Conservation (phyloP, 2,888 invertebrate genomes). For the Calliopum simillimum region DNA sequence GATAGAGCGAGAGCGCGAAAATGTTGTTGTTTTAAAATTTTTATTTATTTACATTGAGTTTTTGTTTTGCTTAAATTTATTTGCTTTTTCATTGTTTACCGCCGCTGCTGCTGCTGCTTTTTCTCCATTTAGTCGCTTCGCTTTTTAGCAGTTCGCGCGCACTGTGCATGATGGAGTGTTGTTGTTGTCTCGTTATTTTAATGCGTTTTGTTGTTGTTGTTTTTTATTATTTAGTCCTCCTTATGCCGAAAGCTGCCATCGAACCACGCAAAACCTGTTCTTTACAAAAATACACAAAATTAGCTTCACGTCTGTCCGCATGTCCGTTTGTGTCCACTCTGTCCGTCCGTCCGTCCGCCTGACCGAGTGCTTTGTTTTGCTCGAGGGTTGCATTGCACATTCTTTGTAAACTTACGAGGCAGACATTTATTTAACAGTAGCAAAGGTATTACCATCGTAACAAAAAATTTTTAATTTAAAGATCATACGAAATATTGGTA, state of each 20-base stretch:
- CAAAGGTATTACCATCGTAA: no score
- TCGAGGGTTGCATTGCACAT: conserved; percentile 26
- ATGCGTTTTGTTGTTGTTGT: no score
- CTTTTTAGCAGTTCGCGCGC: conserved; percentile 15
- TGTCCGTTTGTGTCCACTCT: neutral
- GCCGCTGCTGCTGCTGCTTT: conserved; percentile 24
- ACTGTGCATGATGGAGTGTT: conserved; percentile 31
- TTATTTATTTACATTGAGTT: neutral
- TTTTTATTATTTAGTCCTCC: conserved; percentile 50
- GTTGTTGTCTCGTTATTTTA: conserved; percentile 53
- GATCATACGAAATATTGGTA: no score
- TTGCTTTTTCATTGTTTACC: conserved; percentile 9
- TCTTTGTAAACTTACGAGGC: conserved; percentile 1
- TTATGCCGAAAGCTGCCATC: neutral
- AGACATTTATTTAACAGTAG: no score
- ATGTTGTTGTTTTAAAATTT: no score
- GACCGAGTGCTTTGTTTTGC: conserved; percentile 1
- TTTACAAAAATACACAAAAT: conserved; percentile 32
- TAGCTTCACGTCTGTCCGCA: conserved; percentile 7
- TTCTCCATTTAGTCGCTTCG: conserved; percentile 24
- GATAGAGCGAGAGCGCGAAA: no score
- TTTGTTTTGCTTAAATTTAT: neutral
- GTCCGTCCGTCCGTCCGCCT: neutral
- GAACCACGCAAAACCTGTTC: conserved; percentile 29
- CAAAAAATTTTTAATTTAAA: no score